Percentiles rank a stretch among this genome's conserved stretches.
Evolutionary conservation across 2,797 vertebrate species (phyloP).

Genomic region (Pseudopleuronectes americanus): DNA sequence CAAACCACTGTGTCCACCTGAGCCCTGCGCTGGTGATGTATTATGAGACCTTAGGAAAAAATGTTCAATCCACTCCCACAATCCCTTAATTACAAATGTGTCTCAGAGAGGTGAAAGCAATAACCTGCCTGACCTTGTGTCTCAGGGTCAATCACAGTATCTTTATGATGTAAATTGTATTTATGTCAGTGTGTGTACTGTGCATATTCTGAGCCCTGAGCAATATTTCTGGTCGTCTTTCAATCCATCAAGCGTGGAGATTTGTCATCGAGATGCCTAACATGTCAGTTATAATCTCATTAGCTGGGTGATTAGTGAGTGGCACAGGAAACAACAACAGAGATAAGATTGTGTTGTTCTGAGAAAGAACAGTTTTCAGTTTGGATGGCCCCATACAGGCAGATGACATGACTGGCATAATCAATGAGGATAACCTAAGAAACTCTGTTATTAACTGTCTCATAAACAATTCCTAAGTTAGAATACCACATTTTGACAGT

Average conservation of each 20-base stretch:
- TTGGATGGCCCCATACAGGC: constrained; percentile 16
- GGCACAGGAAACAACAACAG: constrained; percentile 29
- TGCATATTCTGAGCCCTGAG: background rate
- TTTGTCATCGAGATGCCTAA: constrained; percentile 32
- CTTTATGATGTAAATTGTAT: background rate
- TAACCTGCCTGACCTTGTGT: constrained; percentile 18
- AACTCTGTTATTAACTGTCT: constrained; percentile 54
- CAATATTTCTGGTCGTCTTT: constrained; percentile 29
- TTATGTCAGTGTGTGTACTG: background rate
- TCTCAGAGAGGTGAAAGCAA: constrained; percentile 25
- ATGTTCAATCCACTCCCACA: constrained; percentile 16
- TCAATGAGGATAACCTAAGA: constrained; percentile 60
- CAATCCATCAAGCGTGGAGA: constrained; percentile 2
- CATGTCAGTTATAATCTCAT: constrained; percentile 48
- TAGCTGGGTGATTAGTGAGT: constrained; percentile 37
- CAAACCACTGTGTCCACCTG: constrained; percentile 13
- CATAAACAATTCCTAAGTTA: constrained; percentile 57
- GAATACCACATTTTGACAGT: constrained; percentile 44
- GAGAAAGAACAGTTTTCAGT: constrained; percentile 19
- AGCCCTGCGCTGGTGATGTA: background rate
- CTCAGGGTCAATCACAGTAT: constrained; percentile 31
- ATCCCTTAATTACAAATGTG: constrained; percentile 37
- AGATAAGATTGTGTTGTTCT: constrained; percentile 18
- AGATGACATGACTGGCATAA: constrained; percentile 59
- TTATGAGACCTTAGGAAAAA: constrained; percentile 19